Conservation (phyloP, 2,113 vertebrate genomes). For the Pholis gunnellus region DNA sequence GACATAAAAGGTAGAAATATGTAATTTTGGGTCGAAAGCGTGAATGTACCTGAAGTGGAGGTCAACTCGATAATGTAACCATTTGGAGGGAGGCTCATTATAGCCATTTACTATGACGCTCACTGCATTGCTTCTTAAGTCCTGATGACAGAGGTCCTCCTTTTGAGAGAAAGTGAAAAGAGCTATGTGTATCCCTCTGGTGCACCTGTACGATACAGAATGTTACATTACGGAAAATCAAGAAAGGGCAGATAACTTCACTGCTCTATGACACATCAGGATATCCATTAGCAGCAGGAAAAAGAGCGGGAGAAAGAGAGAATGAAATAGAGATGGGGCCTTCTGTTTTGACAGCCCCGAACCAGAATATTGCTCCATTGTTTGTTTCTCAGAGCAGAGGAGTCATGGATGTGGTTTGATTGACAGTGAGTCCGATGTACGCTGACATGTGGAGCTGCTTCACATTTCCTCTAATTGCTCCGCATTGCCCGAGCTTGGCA, state of each 20-base stretch:
- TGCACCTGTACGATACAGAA: conserved; percentile 48
- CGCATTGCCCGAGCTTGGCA: conserved; percentile 68
- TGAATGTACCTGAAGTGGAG: conserved; percentile 59
- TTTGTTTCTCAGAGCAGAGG: conserved; percentile 72
- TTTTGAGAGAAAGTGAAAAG: conserved; percentile 50
- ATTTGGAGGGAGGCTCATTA: conserved; percentile 73
- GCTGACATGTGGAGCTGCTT: conserved; percentile 73
- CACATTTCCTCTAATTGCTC: conserved; percentile 81
- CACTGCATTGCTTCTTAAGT: conserved; percentile 56
- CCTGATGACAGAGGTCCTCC: conserved; percentile 60
- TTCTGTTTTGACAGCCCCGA: conserved; percentile 73
- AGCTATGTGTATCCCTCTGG: conserved; percentile 37
- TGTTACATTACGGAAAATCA: conserved; percentile 58
- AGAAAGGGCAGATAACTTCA: conserved; percentile 54
- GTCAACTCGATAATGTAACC: conserved; percentile 72
- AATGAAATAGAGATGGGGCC: conserved; percentile 53
- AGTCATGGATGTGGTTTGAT: conserved; percentile 76
- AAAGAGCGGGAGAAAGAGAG: conserved; percentile 9
- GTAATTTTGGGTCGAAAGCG: conserved; percentile 56
- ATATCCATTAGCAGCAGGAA: conserved; percentile 66
- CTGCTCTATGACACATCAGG: conserved; percentile 62
- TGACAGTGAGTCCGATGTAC: conserved; percentile 74
- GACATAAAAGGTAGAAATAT: conserved; percentile 60
- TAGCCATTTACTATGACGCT: conserved; percentile 72
- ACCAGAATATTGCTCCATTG: conserved; percentile 63